phyloP scores from a whole-genome alignment of 1,140 invertebrate genomes.

The Harpegnathos saltator region DNA sequence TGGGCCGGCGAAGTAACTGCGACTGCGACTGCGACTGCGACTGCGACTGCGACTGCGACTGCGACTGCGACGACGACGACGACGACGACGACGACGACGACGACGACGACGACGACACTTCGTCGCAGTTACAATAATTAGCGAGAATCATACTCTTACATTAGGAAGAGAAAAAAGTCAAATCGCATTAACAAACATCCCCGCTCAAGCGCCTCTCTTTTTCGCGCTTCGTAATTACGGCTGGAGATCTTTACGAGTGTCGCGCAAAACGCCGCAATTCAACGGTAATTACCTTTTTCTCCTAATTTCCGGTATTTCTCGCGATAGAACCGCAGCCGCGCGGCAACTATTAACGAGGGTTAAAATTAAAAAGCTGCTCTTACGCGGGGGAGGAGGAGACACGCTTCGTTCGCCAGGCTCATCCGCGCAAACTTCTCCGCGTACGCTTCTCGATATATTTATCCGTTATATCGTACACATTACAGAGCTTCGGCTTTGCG shows the following conservation, averaged over 20 bases:
- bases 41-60: too few relatives aligned
- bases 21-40: too few relatives aligned
- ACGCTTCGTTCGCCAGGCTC: slow-evolving; percentile 3
- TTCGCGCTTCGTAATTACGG: background rate
- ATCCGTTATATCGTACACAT: slow-evolving; percentile 4
- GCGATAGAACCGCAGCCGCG: background rate
- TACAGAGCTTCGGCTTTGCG: background rate
- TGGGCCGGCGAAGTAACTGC: slow-evolving; percentile 14
- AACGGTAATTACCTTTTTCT: slow-evolving; percentile 16
- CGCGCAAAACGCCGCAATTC: background rate
- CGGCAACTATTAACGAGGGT: slow-evolving; percentile 9
- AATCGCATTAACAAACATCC: background rate
- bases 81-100: too few relatives aligned
- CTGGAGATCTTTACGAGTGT: slow-evolving; percentile 32
- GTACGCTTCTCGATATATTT: background rate
- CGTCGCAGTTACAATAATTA: background rate
- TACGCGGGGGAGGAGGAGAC: background rate
- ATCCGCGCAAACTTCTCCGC: background rate
- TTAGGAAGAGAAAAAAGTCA: background rate
- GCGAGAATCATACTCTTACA: slow-evolving; percentile 1
- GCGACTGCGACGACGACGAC: too few relatives aligned
- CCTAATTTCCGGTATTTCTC: background rate
- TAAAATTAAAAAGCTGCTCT: slow-evolving; percentile 19
- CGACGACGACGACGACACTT: too few relatives aligned
- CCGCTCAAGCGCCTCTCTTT: background rate